Evolutionary conservation across 2,888 invertebrate genomes (phyloP).

Genomic region (Epinotia demarniana): DNA sequence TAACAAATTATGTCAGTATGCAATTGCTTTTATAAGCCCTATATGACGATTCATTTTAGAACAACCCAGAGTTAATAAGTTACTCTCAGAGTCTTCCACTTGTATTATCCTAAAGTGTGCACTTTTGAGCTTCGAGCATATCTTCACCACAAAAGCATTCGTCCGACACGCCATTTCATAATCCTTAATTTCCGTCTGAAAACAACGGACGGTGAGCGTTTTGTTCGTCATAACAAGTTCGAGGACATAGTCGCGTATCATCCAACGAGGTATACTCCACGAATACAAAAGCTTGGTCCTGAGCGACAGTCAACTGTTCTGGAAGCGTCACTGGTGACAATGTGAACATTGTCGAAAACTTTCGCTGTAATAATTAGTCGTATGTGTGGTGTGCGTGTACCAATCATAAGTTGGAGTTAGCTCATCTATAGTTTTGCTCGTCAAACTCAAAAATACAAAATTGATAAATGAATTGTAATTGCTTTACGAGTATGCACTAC

Average conservation of each 20-base stretch:
- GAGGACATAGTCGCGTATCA: constrained; percentile 1
- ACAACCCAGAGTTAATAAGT: no score
- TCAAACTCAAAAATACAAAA: neutral
- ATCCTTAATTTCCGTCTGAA: neutral
- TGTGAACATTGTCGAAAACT: constrained; percentile 19
- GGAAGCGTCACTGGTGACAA: neutral
- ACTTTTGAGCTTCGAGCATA: no score
- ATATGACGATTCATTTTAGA: no score
- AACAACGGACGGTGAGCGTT: neutral
- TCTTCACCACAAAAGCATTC: neutral
- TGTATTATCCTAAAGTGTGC: no score
- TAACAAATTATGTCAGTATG: no score
- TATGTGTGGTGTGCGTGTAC: neutral
- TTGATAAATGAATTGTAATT: no score
- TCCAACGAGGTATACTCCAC: neutral
- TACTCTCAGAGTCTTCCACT: no score
- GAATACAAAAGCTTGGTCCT: constrained; percentile 20
- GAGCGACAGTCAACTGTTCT: constrained; percentile 10
- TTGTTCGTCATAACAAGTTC: constrained; percentile 20
- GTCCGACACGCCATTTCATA: neutral
- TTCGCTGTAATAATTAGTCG: constrained; percentile 1
- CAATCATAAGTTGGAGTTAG: neutral
- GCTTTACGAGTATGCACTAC: no score
- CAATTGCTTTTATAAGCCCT: no score
- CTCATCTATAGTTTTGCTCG: neutral